Base-by-base conservation (phyloP, 2,888 invertebrate species). In the Ctena decussata region DNA sequence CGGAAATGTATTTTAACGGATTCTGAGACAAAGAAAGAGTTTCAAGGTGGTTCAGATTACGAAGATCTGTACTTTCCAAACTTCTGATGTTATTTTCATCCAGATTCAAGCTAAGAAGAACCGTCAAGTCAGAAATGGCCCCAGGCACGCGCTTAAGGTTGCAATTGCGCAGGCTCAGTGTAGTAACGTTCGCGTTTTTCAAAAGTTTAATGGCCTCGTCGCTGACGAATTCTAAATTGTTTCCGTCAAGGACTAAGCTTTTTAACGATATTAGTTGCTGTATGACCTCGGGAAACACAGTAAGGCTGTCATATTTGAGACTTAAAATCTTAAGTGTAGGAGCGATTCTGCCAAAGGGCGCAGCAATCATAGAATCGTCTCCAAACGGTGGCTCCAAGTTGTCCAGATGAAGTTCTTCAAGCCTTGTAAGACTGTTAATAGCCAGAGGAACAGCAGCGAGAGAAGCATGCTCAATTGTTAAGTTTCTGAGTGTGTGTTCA, bases 121-220 rank as follows among this genome's bases (percentile, higher is more conserved):
- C 65, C 6, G 30, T 77, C 3, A 91, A 80, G 57, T 90, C 87
- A 0, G 86, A 87, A 21, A 91, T 86, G 0, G 90, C 90, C 0
- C 89, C 90, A 0, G 91, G 91, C n/a, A 91, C 83, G 0, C 91
- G 82, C 27, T 87, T 90, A 0, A 91, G 82, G 30, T 84, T 87
- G 41, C 90, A 90, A 79, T 90, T 87, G 24, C 78, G 73, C 6
- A 91, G 72, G 44, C 90, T 89, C 21, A 91, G 76, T 32, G 71
- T 72, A 2, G 86, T 71, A 8, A 91, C 88, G 53, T 87, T 86
- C 32, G 87, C 80, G 3, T 80, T 77, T n/a, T 65, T 85, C 1
- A 90, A 81, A 24, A 89, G 60, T 12, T 73, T 57, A 0, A 90
- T 90, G 0, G 91, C 88, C 46, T 89, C 86, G 65, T 91, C 91